Conservation (phyloP, 2,113 vertebrate genomes). For the Leucoraja erinaceus region DNA sequence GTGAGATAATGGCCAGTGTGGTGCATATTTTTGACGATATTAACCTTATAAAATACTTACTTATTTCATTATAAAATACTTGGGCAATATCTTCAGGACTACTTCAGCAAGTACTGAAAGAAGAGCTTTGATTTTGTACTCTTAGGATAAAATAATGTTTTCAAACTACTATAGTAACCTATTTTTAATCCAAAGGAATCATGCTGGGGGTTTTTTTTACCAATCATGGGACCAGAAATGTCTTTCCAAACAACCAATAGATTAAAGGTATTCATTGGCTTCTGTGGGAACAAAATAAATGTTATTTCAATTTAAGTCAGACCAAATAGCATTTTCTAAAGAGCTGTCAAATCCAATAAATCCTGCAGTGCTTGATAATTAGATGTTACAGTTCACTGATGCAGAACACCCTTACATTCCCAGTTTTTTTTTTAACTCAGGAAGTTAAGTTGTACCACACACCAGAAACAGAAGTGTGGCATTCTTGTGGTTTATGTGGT, state of each 20-base stretch:
- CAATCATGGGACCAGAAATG: not conserved
- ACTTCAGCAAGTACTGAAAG: not conserved
- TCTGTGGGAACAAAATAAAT: slow-evolving; percentile 41
- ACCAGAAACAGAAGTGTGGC: slow-evolving; percentile 46
- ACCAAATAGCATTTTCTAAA: slow-evolving; percentile 46
- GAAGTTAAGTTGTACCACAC: slow-evolving; percentile 39
- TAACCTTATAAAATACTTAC: too few relatives aligned
- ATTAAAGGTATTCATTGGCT: slow-evolving; percentile 34
- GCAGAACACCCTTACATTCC: slow-evolving; percentile 45
- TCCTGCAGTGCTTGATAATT: slow-evolving; percentile 51
- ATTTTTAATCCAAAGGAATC: not conserved
- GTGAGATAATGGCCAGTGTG: too few relatives aligned
- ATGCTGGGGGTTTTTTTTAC: not conserved
- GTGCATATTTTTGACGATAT: too few relatives aligned
- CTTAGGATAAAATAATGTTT: not conserved
- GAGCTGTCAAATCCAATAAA: slow-evolving; percentile 47
- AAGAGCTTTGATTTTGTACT: too few relatives aligned
- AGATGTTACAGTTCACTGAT: slow-evolving; percentile 53
- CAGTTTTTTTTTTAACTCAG: slow-evolving; percentile 41
- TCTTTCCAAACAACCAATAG: not conserved
- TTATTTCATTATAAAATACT: not conserved
- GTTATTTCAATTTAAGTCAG: slow-evolving; percentile 39
- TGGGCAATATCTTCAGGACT: not conserved
- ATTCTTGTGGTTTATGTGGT: slow-evolving; percentile 31
- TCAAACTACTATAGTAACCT: not conserved